Percentiles rank a stretch among this genome's conserved stretches.
Evolutionary conservation across 1,140 invertebrate genomes (phyloP).

Genomic region (Eciton burchellii): DNA sequence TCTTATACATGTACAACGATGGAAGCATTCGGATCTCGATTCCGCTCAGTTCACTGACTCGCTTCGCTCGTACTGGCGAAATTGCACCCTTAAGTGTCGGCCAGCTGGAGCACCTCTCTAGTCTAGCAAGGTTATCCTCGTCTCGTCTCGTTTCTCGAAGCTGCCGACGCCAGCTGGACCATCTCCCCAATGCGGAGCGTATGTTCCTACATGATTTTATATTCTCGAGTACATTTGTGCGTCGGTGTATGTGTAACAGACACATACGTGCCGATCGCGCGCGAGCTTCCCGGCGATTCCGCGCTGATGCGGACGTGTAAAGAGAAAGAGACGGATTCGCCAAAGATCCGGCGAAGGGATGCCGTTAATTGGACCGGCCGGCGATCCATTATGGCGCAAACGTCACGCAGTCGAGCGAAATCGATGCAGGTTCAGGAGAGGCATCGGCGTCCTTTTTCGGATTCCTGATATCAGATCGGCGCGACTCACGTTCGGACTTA

Average conservation of each 20-base stretch:
- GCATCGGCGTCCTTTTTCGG: slow-evolving; percentile 31
- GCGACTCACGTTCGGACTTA: slow-evolving; percentile 36
- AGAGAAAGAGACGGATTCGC: too few species aligned
- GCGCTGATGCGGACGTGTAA: too few species aligned
- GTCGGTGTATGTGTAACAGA: too few species aligned
- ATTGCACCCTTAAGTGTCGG: slow-evolving; percentile 24
- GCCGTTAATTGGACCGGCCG: slow-evolving; percentile 64
- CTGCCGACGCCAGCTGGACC: background rate
- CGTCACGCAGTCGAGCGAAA: slow-evolving; percentile 21
- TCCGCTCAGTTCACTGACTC: background rate
- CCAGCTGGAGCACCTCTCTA: too few species aligned
- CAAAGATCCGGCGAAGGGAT: slow-evolving; percentile 57
- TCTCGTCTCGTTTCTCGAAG: background rate
- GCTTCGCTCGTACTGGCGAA: background rate
- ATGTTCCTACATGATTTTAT: too few species aligned
- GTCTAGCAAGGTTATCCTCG: too few species aligned
- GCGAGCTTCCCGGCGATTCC: too few species aligned
- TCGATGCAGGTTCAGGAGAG: slow-evolving; percentile 41
- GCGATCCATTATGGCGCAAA: slow-evolving; percentile 42
- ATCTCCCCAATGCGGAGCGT: background rate
- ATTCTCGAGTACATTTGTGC: too few species aligned
- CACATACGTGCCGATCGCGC: too few species aligned
- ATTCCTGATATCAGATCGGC: background rate
- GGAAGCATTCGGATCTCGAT: background rate
- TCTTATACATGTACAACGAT: background rate